Evolutionary conservation across 2,888 invertebrate species (phyloP), one percentile per base, ranked within the genome.

Genomic region (Amphimallon solstitiale): DNA sequence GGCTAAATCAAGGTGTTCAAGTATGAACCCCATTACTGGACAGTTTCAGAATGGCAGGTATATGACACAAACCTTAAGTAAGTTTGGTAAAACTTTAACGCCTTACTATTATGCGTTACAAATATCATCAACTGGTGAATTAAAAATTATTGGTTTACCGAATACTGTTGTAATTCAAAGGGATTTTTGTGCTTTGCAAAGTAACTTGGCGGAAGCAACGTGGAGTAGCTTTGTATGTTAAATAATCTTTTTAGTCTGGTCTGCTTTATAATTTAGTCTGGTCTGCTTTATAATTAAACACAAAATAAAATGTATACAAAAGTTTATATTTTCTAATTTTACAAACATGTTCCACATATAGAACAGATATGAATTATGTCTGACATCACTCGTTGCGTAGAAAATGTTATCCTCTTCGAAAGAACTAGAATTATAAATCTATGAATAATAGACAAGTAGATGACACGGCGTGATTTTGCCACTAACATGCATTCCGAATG

Each of bases 1-100:
- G 64, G 88, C 89, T 0, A 87, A 86, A 74, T 80, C 88, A 1
- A 84, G 89, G 60, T 90, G 89, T 79, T 84, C 86, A 49, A 80
- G 83, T 1, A 86, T 83, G 75, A 90, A 90, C 77, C 89, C 90
- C 1, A 88, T 90, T 62, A 89, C 89, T 0, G 90, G 89, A 10
- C 87, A 87, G 64, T 79, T 85, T 2, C 88, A 88, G 79, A 83
- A 85, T 34, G 85, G 85, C 21, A 84, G 83, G 2, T 81, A 84
- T 63, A 68, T 64, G 17, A 72, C 69, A 2, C 38, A 48, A 40
- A 72, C 52, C 6, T 70, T 79, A 66, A 65, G 71, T 65, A 69
- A 72, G 69, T 73, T 73, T 68, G 73, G 75, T 67, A 72, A 76
- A 70, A 72, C 74, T 12, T 48, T 75, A 9, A 68, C 70, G 38